These are phyloP conservation scores for Spodoptera exigua DNA, from an alignment of 2,888 invertebrate genomes.

Conservation along the genomic window DNA sequence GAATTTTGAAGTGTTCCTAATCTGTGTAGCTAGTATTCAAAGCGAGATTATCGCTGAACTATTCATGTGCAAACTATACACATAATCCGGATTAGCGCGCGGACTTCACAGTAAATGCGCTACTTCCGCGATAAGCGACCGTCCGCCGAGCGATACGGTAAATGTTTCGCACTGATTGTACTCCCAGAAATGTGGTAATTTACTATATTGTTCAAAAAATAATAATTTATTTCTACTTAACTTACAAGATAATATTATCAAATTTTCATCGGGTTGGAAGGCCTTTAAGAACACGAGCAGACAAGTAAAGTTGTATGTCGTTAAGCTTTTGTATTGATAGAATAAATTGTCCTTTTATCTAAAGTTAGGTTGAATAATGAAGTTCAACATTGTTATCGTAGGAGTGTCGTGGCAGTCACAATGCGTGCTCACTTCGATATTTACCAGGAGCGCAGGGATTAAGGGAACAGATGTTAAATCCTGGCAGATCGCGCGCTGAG, in stretches of 20 bases:
- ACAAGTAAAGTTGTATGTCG: too few relatives aligned
- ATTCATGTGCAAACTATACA: constrained; percentile 24
- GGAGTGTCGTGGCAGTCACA: constrained; percentile 37
- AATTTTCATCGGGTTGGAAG: too few relatives aligned
- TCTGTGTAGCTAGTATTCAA: constrained; percentile 2
- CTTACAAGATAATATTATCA: too few relatives aligned
- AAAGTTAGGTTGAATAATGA: too few relatives aligned
- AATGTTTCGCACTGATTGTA: constrained; percentile 5
- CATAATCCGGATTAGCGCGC: constrained; percentile 30
- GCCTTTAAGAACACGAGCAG: too few relatives aligned
- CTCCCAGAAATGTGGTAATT: neutral
- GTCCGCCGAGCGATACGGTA: constrained; percentile 1
- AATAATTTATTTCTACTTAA: too few relatives aligned
- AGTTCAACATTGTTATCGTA: constrained; percentile 32
- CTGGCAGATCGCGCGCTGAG: constrained; percentile 49
- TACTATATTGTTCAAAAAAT: neutral
- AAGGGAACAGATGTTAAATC: constrained; percentile 60
- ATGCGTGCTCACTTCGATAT: constrained; percentile 47
- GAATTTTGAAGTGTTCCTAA: constrained; percentile 5
- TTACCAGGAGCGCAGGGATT: constrained; percentile 55
- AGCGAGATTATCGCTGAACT: constrained; percentile 1
- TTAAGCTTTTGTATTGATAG: too few relatives aligned
- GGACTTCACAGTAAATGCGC: constrained; percentile 13
- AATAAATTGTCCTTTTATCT: too few relatives aligned
- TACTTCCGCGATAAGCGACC: constrained; percentile 17